phyloP scores from a whole-genome alignment of 1,140 invertebrate genomes.

The Lucilia cuprina region DNA sequence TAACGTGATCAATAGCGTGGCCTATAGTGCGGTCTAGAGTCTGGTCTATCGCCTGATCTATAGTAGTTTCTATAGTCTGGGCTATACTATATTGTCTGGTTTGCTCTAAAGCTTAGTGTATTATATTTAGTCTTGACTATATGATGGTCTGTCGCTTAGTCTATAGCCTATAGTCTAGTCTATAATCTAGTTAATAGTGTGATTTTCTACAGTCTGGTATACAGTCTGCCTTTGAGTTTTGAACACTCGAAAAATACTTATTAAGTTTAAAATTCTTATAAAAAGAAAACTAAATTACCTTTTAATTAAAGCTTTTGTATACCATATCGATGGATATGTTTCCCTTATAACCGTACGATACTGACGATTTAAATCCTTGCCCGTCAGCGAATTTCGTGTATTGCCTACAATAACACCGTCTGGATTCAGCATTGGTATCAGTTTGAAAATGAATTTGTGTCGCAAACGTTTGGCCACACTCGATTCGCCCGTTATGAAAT shows the following conservation, averaged over 20 bases:
- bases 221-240: too few relatives aligned
- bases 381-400: conserved; percentile 86
- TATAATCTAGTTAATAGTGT: too few relatives aligned
- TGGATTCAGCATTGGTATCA: conserved; percentile 95
- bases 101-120: too few relatives aligned
- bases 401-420: conserved; percentile 94
- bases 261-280: background rate
- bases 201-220: too few relatives aligned
- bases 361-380: conserved; percentile 87
- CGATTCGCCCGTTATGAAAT: conserved; percentile 86
- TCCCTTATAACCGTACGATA: conserved; percentile 88
- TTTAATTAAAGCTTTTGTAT: conserved; percentile 87
- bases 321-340: conserved; percentile 92
- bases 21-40: too few relatives aligned
- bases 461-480: conserved; percentile 78
- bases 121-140: too few relatives aligned
- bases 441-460: conserved; percentile 93
- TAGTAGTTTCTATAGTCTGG: too few relatives aligned
- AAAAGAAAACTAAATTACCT: conserved; percentile 64
- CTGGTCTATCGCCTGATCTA: too few relatives aligned
- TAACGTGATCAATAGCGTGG: too few relatives aligned
- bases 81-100: too few relatives aligned
- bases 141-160: too few relatives aligned
- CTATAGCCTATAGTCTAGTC: too few relatives aligned
- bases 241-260: background rate